Evolutionary conservation across 2,888 invertebrate species (phyloP).

Genomic region (Drosophila flavopinicola): DNA sequence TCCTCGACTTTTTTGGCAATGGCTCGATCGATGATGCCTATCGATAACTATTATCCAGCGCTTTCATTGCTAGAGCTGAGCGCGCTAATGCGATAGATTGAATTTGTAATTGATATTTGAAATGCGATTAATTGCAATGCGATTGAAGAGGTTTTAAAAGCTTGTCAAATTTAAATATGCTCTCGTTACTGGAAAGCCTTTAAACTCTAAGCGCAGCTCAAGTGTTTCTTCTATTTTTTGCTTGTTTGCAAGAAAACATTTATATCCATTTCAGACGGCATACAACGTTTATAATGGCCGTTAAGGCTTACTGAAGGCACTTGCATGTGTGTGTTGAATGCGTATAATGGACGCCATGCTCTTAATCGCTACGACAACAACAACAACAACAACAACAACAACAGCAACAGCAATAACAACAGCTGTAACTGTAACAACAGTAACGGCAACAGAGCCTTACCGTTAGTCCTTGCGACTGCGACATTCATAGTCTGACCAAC

Average conservation of each 20-base stretch:
- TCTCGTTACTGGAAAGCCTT: slow-evolving; percentile 8
- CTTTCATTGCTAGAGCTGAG: slow-evolving; percentile 1
- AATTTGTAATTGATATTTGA: not conserved
- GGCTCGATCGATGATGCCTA: slow-evolving; percentile 17
- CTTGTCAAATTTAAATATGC: not conserved
- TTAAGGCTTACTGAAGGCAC: slow-evolving; percentile 56
- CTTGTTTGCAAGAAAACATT: slow-evolving; percentile 49
- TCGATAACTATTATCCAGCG: slow-evolving; percentile 5
- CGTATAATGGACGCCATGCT: slow-evolving; percentile 59
- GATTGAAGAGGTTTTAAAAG: not conserved
- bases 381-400: slow-evolving; percentile 34
- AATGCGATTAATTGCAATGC: not conserved
- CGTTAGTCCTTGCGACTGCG: slow-evolving; percentile 68
- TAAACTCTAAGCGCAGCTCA: slow-evolving; percentile 8
- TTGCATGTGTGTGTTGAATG: slow-evolving; percentile 50
- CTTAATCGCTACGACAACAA: slow-evolving; percentile 73
- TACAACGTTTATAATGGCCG: slow-evolving; percentile 73
- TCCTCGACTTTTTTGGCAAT: too few relatives aligned
- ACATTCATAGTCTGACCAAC: slow-evolving; percentile 78
- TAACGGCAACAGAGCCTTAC: slow-evolving; percentile 41
- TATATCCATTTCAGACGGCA: slow-evolving; percentile 56
- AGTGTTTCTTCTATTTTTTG: slow-evolving; percentile 1
- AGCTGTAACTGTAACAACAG: slow-evolving; percentile 45
- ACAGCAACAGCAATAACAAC: slow-evolving; percentile 35
- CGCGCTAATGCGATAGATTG: slow-evolving; percentile 13